Evolutionary conservation across 2,113 vertebrate species (phyloP), one percentile per base, ranked within the genome.

Genomic region (Pterocles orientalis): DNA sequence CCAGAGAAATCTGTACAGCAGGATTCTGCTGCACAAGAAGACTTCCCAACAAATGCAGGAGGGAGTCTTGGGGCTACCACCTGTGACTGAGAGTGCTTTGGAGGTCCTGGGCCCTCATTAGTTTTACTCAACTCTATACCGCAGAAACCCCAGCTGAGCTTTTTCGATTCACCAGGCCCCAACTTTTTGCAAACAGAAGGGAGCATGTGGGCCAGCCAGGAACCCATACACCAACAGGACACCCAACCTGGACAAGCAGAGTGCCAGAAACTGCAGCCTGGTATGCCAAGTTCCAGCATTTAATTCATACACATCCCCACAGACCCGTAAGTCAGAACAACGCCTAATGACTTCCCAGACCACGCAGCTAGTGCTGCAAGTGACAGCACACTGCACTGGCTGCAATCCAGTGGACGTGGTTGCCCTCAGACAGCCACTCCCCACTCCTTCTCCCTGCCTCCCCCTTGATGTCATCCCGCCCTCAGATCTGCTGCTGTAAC

Each of bases 361-460:
- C 34, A 29, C 1, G 2, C 25, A 73, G 43, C 17, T n/a, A 13
- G 20, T 43, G 54, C 81, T 81, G 72, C 81, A 78, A 78, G 48
- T 56, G 51, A 81, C 41, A 75, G 61, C 28, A 77, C 25, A 17
- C 18, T 20, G 53, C 33, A 33, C 21, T 18, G 56, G 43, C 36
- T 84, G 77, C 54, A 62, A 57, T 12, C 0, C 0, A 78, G 29
- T 21, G 29, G 90, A 68, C 23, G 29, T 0, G 1, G 14, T 9
- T 79, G 78, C 82, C 61, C 68, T 54, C 64, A 82, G 50, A 29
- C 16, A 70, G 50, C 26, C 62, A 92, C 19, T 2, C 26, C n/a
- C 47, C 58, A 28, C 51, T 92, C 56, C 47, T 94, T 50, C 62
- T 80, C 23, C 41, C 21, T 29, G 10, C 73, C 36, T 70, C 47